A percentile compares a stretch with the other conserved stretches of the same genome.
Conservation (phyloP, 2,113 vertebrate genomes). For the Rhizomys pruinosus region DNA sequence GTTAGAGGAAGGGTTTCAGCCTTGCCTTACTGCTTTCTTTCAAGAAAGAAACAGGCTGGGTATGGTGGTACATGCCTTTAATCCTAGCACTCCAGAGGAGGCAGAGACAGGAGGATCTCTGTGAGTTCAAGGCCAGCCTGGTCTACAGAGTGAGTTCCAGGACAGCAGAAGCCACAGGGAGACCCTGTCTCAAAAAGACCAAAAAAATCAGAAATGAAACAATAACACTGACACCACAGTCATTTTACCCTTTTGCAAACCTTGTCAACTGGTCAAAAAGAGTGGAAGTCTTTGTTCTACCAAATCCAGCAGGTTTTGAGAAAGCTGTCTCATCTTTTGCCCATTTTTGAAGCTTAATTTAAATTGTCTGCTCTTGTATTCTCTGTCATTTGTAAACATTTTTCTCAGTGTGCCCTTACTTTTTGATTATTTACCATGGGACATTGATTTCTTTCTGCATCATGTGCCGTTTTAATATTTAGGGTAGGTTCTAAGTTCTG, state of each 20-base stretch:
- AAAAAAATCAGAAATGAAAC: not conserved
- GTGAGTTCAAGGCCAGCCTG: no score
- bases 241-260: not conserved
- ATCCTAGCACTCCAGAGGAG: no score
- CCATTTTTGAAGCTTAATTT: constrained; percentile 33
- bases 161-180: no score
- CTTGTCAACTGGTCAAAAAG: not conserved
- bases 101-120: no score
- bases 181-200: no score
- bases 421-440: not conserved
- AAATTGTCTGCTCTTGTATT: not conserved
- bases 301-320: not conserved
- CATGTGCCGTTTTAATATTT: not conserved
- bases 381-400: not conserved
- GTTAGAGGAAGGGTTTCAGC: not conserved
- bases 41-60: not conserved
- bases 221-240: not conserved
- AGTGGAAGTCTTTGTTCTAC: not conserved
- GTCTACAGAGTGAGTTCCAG: no score
- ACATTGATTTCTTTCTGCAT: not conserved
- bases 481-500: not conserved
- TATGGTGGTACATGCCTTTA: no score
- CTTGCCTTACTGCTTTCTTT: constrained; percentile 18
- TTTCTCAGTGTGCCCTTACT: not conserved
- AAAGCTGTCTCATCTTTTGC: not conserved